Conservation (phyloP, 2,113 vertebrate species). For the Azemiops feae region DNA sequence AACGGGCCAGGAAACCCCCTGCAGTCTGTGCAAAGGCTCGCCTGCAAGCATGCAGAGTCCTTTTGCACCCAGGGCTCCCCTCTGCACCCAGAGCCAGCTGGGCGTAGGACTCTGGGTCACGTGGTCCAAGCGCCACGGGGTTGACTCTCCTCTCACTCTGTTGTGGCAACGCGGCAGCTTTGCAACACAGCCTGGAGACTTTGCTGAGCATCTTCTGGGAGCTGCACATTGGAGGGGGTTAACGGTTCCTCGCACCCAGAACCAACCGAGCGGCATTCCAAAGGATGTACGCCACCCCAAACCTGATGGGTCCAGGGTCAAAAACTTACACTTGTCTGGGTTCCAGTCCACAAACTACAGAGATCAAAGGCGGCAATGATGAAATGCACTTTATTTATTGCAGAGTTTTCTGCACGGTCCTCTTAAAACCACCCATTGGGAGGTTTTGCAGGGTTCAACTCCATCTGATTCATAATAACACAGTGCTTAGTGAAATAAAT, state of each 20-base stretch:
- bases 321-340: neutral
- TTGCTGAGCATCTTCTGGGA: no score
- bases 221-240: no score
- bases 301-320: neutral
- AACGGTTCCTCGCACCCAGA: neutral
- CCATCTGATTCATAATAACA: neutral
- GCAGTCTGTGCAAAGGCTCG: neutral
- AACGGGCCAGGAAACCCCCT: neutral
- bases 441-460: neutral
- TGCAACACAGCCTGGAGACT: neutral
- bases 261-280: neutral
- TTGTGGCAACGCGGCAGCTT: neutral
- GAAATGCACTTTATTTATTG: neutral
- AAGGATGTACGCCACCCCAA: no score
- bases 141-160: neutral
- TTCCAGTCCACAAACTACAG: rapidly evolving
- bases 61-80: no score
- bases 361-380: neutral
- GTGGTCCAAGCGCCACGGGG: neutral
- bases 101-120: neutral
- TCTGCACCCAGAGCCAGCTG: no score
- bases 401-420: neutral
- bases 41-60: neutral
- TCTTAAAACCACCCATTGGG: neutral
- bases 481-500: neutral